Evolutionary conservation across 2,113 vertebrate genomes (phyloP), one percentile per base, ranked within the genome.

Genomic region (Takifugu flavidus): DNA sequence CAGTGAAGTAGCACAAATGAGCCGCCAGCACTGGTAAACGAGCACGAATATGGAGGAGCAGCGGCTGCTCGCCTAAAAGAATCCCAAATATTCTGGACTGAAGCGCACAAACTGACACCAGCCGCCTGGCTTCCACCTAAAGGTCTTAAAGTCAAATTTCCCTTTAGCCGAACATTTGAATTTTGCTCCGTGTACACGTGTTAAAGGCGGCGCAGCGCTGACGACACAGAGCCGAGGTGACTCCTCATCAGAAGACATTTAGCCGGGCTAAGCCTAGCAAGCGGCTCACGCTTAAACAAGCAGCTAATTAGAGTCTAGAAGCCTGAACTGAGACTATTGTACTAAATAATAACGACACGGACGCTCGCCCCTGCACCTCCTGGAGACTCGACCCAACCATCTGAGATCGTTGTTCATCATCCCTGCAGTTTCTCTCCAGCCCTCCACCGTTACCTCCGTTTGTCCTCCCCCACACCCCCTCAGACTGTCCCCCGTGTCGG

Each of bases 221-320:
- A 80, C 62, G 53, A 56, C 34, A 47, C 56, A 64, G 34, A 62
- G 70, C 47, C 34, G 20, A 25, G 15, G 47, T 42, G 62, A 64
- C 70, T 75, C 51, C 34, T 52, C 62, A 47, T 74, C 71, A 64
- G 34, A 39, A 39, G 34, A 39, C 34, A 39, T 39, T 39, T 39
- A 39, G 34, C 34, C 34, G 11, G 43, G 55, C 66, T 71, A 72
- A 78, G 76, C 67, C 82, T 53, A 59, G 72, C 59, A 70, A 67
- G 63, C 11, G 73, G 77, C 74, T 80, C 65, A 72, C 55, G 53
- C 69, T 65, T 59, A 45, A 54, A 59, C 62, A 68, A 61, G 68
- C 65, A 69, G 73, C 74, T 80, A 79, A 64, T 80, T 68, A 67
- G 81, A 72, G 56, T 75, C 74, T 80, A 86, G 71, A 82, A 80